Conservation (phyloP, 2,888 invertebrate species). For the Balanococcus diminutus region DNA sequence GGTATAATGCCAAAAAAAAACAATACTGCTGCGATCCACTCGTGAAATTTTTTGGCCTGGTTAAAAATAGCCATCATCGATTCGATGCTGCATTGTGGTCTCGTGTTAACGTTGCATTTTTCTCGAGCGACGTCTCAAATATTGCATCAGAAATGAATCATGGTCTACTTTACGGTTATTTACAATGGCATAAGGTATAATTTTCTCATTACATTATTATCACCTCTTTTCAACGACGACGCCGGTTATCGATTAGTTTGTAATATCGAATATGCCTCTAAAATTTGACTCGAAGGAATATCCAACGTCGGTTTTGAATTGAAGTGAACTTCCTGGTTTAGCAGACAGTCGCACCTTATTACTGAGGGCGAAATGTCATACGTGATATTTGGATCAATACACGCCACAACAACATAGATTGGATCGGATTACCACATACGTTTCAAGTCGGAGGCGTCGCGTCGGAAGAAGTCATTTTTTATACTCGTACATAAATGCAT, state of each 20-base stretch:
- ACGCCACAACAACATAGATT: background rate
- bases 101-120: background rate
- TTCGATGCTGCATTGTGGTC: background rate
- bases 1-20: no score
- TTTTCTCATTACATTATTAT: conserved; percentile 37
- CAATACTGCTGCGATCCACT: no score
- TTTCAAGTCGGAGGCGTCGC: background rate
- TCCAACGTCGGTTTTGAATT: background rate
- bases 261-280: background rate
- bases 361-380: conserved; percentile 17
- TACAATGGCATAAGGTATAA: background rate
- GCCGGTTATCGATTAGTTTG: conserved; percentile 19
- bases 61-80: no score
- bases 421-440: background rate
- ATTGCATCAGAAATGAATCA: conserved; percentile 26
- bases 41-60: background rate
- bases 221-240: background rate
- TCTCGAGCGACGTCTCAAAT: background rate
- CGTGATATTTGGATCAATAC: conserved; percentile 6
- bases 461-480: background rate
- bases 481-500: background rate
- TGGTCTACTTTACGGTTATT: background rate
- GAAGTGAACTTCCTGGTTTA: conserved; percentile 12
- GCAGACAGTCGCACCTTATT: conserved; percentile 23
- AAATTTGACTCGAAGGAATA: background rate